Percentiles rank a stretch among this genome's conserved stretches.
Conservation (phyloP, 2,888 invertebrate genomes). For the Rhamnusium bicolor region DNA sequence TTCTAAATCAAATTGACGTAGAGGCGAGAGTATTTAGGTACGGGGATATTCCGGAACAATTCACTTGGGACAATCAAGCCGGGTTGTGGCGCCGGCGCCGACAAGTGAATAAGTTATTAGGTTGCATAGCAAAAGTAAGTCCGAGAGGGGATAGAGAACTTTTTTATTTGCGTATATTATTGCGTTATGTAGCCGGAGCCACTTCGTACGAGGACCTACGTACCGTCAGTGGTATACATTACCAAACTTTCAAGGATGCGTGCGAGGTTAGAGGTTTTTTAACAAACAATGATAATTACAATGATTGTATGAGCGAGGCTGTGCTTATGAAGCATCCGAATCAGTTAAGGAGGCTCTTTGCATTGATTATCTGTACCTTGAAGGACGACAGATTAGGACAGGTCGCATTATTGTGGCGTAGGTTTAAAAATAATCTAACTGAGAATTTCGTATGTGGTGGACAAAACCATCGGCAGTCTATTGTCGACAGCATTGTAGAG, state of each 20-base stretch:
- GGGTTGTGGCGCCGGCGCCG: conserved; percentile 13
- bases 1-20: too few relatives aligned
- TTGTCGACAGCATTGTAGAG: not conserved
- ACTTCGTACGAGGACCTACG: conserved; percentile 54
- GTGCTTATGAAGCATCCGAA: not conserved
- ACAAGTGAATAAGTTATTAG: conserved; percentile 20
- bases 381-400: not conserved
- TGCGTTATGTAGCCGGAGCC: conserved; percentile 51
- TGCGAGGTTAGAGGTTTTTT: not conserved
- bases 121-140: conserved; percentile 32
- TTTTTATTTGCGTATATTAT: conserved; percentile 52
- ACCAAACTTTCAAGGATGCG: conserved; percentile 36
- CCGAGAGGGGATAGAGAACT: too few relatives aligned
- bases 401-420: not conserved
- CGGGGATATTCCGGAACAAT: conserved; percentile 31
- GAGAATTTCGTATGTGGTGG: not conserved
- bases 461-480: not conserved
- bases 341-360: not conserved
- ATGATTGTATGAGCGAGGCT: too few relatives aligned
- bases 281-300: too few relatives aligned
- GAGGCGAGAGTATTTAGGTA: too few relatives aligned
- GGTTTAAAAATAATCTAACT: not conserved
- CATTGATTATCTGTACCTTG: not conserved
- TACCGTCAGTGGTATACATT: too few relatives aligned
- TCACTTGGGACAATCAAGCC: conserved; percentile 10